Conservation (phyloP, 2,113 vertebrate genomes). For the Rhynchomys soricoides region DNA sequence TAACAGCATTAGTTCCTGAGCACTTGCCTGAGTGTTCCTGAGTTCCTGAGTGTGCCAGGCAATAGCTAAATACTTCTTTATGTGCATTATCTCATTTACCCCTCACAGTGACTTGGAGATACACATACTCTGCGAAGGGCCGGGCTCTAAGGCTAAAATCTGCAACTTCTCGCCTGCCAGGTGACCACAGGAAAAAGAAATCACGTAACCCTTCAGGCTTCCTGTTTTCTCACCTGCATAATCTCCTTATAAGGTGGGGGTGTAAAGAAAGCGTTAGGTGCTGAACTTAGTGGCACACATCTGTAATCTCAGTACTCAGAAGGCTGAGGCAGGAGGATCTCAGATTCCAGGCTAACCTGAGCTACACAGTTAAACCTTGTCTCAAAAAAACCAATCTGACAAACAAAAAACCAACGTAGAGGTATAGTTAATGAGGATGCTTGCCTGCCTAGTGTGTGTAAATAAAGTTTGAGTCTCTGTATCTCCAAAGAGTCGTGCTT, state of each 20-base stretch:
- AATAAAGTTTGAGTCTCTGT: background rate
- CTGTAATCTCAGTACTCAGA: background rate
- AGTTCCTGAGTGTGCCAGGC: constrained; percentile 42
- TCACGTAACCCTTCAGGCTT: background rate
- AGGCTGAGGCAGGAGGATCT: background rate
- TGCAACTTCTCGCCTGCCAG: background rate
- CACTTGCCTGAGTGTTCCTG: too few relatives aligned
- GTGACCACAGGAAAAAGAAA: background rate
- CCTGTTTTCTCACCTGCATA: background rate
- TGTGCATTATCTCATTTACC: background rate
- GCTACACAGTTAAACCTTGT: background rate
- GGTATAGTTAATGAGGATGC: background rate
- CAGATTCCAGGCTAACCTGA: background rate
- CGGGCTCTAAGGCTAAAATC: background rate
- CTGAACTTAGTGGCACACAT: background rate
- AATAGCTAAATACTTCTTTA: background rate
- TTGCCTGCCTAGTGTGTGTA: background rate
- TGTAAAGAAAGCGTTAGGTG: background rate
- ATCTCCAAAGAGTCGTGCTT: background rate
- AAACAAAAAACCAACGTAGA: background rate
- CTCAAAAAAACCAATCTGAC: background rate
- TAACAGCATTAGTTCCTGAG: background rate
- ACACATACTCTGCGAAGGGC: background rate
- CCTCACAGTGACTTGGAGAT: background rate
- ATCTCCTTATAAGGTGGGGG: background rate